These are phyloP conservation scores for Rhinella marina DNA, from an alignment of 2,797 vertebrate species.

Conservation along the genomic window DNA sequence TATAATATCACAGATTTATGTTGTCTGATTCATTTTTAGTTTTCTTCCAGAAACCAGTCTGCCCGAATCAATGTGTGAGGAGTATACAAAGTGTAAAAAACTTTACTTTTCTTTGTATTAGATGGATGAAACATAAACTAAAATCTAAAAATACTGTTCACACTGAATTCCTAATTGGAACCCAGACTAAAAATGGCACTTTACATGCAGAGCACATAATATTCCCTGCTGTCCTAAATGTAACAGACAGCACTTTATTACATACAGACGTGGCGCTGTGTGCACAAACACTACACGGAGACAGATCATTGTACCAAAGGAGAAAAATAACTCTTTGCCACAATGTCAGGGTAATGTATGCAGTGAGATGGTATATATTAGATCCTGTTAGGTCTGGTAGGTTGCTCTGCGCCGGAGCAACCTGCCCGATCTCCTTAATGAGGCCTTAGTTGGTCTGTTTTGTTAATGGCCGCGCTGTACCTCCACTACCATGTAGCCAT, in stretches of 20 bases:
- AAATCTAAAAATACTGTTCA: background rate
- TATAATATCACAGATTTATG: background rate
- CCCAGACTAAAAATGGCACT: background rate
- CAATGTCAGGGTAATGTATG: background rate
- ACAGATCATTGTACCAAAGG: background rate
- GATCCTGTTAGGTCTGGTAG: too few relatives aligned
- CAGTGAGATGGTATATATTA: too few relatives aligned
- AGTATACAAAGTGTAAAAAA: background rate
- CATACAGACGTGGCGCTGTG: background rate
- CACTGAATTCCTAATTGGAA: background rate
- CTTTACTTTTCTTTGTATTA: background rate
- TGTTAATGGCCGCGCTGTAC: too few relatives aligned
- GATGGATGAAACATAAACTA: background rate
- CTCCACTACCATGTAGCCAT: too few relatives aligned
- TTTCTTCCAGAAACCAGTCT: background rate
- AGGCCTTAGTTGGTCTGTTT: too few relatives aligned
- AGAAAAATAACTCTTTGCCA: background rate
- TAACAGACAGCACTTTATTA: background rate
- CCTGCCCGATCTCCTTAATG: too few relatives aligned
- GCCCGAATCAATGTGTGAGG: background rate
- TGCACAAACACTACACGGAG: background rate
- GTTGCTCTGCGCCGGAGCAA: too few relatives aligned
- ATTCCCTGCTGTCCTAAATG: background rate
- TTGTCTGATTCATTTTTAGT: background rate
- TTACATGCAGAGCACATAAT: background rate